phyloP scores from a whole-genome alignment of 2,888 invertebrate species.

The Lasioglossum calceatum region DNA sequence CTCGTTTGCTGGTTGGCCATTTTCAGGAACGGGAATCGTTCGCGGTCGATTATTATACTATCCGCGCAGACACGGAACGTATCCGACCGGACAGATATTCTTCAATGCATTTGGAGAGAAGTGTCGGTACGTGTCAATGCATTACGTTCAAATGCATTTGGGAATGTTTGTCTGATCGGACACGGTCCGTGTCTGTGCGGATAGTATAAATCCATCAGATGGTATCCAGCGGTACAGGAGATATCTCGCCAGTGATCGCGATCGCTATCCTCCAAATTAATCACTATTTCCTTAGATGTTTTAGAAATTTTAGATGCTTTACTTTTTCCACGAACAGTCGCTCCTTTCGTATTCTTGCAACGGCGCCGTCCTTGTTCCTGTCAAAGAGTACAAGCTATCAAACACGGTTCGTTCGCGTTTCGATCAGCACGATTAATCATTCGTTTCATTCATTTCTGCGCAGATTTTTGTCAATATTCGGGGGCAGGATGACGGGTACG shows the following conservation, averaged over 20 bases:
- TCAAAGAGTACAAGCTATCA: not conserved
- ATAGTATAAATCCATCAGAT: too few relatives aligned
- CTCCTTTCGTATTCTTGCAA: not conserved
- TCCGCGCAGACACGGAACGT: too few relatives aligned
- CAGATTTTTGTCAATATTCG: not conserved
- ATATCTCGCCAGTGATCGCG: not conserved
- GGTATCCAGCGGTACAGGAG: not conserved
- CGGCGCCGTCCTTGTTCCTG: not conserved
- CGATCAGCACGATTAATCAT: not conserved
- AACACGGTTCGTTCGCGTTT: not conserved
- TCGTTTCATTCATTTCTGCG: not conserved
- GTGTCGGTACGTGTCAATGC: too few relatives aligned
- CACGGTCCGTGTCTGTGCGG: too few relatives aligned
- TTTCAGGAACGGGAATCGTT: not conserved
- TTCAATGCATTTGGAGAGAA: too few relatives aligned
- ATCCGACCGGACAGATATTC: too few relatives aligned
- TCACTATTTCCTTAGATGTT: not conserved
- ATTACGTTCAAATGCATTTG: too few relatives aligned
- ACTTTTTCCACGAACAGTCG: not conserved
- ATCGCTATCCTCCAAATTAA: not conserved
- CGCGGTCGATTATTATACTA: too few relatives aligned
- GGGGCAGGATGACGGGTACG: not conserved
- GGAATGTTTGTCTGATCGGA: too few relatives aligned
- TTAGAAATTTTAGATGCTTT: not conserved
- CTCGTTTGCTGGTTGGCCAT: not conserved